Base-by-base conservation (phyloP, 2,888 invertebrate species). In the Liposcelis brunnea region DNA sequence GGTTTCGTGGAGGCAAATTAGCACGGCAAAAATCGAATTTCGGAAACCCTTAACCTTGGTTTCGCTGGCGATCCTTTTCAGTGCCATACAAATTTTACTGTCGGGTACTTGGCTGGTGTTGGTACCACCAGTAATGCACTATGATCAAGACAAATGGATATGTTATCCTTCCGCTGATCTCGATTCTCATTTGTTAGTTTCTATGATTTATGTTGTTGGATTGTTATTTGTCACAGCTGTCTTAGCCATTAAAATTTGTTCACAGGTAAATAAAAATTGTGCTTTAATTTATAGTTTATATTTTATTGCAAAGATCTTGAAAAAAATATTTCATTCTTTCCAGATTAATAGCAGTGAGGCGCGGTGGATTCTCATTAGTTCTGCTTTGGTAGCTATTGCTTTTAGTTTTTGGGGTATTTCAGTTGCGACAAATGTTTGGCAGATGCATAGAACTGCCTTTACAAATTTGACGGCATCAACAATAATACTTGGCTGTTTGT, bases 51-150 rank as follows among this genome's bases (percentile, higher is more conserved):
- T 8, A 4, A 26, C 26, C 8, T 26, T 26, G 26, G 26, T 26
- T 26, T 26, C 26, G 5, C 26, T 26, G 10, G 57, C 61, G 1
- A 37, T 59, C 2, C 53, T 59, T 26, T 50, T 67, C n/a, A 51
- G 55, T 10, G 47, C 59, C 8, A 59, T 67, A 7, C 65, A 66
- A 54, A 56, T 61, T 15, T 56, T 63, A 38, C 56, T 67, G 18
- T 59, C 59, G 14, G 55, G 59, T 2, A 62, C 65, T 35, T 66
- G 66, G 65, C 55, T 67, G 14, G 58, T 64, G 34, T 53, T 66
- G 3, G 57, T 57, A 35, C 57, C 58, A 1, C 62, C 65, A 21
- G 33, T 42, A 36, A 38, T 37, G 8, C 45, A 48, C 36, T 37
- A 33, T 8, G 42, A 49, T 16, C 10, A 31, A 4, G 40, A 45